A percentile compares a stretch with the other conserved stretches of the same genome.
Evolutionary conservation across 1,140 invertebrate genomes (phyloP).

Genomic region (Nylanderia fulva): DNA sequence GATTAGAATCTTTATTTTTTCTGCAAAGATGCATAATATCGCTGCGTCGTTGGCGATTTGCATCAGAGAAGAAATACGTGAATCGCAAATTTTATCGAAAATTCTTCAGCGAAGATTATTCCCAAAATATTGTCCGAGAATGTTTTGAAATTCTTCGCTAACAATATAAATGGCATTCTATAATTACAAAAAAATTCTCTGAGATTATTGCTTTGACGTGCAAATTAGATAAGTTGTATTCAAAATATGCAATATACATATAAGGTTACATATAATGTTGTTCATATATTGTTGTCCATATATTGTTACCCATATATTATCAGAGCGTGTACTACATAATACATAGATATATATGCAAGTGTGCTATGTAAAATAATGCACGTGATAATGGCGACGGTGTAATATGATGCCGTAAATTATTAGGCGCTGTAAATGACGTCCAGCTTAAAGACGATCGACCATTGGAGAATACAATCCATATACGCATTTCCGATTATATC

Average conservation of each 20-base stretch:
- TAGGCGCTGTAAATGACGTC: constrained; percentile 9
- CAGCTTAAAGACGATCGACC: constrained; percentile 54
- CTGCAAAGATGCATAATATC: neutral
- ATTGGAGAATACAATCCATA: too few species aligned
- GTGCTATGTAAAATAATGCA: constrained; percentile 22
- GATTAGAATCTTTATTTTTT: neutral
- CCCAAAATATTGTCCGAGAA: neutral
- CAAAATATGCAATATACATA: constrained; percentile 3
- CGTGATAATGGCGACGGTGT: constrained; percentile 24
- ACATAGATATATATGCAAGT: neutral
- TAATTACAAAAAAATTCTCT: neutral
- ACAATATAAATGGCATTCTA: neutral
- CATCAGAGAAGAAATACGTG: neutral
- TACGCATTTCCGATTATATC: neutral
- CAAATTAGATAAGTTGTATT: neutral
- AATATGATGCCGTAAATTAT: constrained; percentile 49
- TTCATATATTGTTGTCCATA: too few species aligned
- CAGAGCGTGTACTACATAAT: neutral
- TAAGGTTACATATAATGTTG: too few species aligned
- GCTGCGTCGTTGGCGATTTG: neutral
- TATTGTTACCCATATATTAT: neutral
- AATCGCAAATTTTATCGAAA: neutral
- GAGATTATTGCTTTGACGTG: neutral
- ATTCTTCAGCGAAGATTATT: neutral
- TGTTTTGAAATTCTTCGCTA: neutral